A percentile compares a stretch with the other conserved stretches of the same genome.
These are phyloP conservation scores for Berghia stephanieae DNA, from an alignment of 1,140 invertebrate species.

Conservation along the genomic window DNA sequence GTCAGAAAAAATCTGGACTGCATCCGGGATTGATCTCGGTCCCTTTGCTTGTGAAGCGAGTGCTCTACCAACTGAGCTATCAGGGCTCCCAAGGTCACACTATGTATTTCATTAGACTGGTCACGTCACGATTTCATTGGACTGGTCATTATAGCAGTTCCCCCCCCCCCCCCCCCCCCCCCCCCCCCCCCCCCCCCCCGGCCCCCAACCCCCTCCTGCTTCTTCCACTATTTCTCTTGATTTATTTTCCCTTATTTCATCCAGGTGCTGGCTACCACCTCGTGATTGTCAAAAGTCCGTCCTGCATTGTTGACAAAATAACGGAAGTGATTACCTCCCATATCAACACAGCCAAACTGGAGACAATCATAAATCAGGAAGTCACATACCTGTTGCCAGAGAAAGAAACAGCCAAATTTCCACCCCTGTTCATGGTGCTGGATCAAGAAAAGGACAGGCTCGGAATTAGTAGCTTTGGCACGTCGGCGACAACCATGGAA, in stretches of 20 bases:
- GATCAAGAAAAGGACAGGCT: constrained; percentile 73
- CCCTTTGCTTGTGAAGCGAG: too few species aligned
- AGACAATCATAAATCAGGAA: constrained; percentile 61
- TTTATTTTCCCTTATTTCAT: constrained; percentile 16
- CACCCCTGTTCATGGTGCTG: constrained; percentile 73
- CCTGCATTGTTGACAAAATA: constrained; percentile 69
- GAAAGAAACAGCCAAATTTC: constrained; percentile 56
- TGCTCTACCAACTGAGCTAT: neutral
- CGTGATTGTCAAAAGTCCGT: constrained; percentile 56
- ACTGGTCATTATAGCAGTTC: too few species aligned
- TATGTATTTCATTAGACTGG: neutral
- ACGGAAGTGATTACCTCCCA: constrained; percentile 45
- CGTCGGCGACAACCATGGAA: constrained; percentile 84
- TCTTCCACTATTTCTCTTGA: too few species aligned
- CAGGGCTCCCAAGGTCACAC: neutral
- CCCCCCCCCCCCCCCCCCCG: too few species aligned
- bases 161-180: too few species aligned
- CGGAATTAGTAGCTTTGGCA: constrained; percentile 79
- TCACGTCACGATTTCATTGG: too few species aligned
- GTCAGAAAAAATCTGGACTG: too few species aligned
- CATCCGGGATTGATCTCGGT: too few species aligned
- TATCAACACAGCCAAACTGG: constrained; percentile 51
- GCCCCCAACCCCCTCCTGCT: too few species aligned
- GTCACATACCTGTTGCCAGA: constrained; percentile 63
- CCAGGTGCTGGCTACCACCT: constrained; percentile 64